phyloP scores from a whole-genome alignment of 2,113 vertebrate genomes.

The Clarias gariepinus region DNA sequence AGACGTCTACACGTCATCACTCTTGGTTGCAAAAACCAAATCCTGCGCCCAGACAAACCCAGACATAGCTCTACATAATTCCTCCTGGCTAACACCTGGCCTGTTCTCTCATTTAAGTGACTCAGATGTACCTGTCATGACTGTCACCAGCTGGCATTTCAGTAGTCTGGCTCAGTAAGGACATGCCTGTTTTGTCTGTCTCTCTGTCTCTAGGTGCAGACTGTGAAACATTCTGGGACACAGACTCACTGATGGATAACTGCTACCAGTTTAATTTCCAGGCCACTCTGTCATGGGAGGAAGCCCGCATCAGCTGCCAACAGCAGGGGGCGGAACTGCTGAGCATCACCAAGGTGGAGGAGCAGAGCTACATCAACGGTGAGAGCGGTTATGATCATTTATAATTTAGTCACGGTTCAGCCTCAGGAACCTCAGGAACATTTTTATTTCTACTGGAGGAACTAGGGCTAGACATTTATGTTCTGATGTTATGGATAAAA shows the following conservation, averaged over 20 bases:
- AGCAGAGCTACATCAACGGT: constrained; percentile 97
- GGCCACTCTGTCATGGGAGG: constrained; percentile 89
- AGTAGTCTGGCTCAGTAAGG: background rate
- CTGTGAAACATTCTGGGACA: constrained; percentile 98
- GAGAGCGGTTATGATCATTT: constrained; percentile 45
- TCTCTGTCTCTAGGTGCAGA: constrained; percentile 63
- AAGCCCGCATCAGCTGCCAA: constrained; percentile 91
- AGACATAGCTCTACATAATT: constrained; percentile 5
- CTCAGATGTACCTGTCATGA: background rate
- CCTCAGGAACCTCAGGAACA: background rate
- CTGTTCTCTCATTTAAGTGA: background rate
- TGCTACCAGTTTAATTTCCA: constrained; percentile 99
- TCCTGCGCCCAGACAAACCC: background rate
- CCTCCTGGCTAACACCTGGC: background rate
- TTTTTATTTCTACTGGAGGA: background rate
- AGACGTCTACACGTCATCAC: background rate
- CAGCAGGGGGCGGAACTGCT: constrained; percentile 93
- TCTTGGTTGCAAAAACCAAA: background rate
- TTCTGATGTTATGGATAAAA: background rate
- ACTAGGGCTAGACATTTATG: no score
- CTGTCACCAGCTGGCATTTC: constrained; percentile 2
- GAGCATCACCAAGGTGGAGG: constrained; percentile 93
- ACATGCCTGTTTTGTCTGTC: constrained; percentile 15
- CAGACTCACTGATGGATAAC: constrained; percentile 88
- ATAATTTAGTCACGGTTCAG: background rate